Base-by-base conservation (phyloP, 2,888 invertebrate species). In the Nomada fucata region DNA sequence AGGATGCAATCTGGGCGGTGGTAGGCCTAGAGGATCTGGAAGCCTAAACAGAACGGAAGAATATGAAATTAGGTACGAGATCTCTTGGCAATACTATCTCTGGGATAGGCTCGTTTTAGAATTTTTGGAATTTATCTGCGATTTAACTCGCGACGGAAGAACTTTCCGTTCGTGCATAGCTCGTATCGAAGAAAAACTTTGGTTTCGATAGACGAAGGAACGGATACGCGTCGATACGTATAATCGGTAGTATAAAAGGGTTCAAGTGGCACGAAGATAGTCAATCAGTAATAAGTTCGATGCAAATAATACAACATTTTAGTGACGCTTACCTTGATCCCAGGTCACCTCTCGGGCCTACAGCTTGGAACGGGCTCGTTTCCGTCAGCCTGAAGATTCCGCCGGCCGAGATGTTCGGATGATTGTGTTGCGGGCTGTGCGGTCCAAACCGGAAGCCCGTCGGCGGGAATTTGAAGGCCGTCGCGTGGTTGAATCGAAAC, bases 371-470 rank as follows among this genome's bases (percentile, higher is more conserved):
- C 65, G 93, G 94, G 79, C 94, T 93, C 52, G 92, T 92, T 83
- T 94, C 93, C 55, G 94, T 90, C 70, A 93, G 90, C 91, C 93
- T 93, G 89, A 94, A 94, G 82, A 93, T 93, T 13, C 92, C 92
- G 13, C 93, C 92, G 47, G 90, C 89, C 52, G 89, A 90, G 73
- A 93, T 92, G 72, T 90, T 93, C 55, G 93, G 92, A 80, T 93
- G 93, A 85, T 93, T 93, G 87, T 93, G 93, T 84, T 92, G 93
- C 29, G 93, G 93, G 83, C 93, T 93, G 74, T 93, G 92, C 50
- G 93, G 93, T 78, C 90, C 92, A 85, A 93, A 93, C 59, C 92
- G 92, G 87, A 93, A 93, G 68, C 92, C 92, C 53, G 93, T 86
- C 73, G 92, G 86, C 72, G 93, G 93, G 83, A 93, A 93, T 80